Evolutionary conservation across 2,888 invertebrate species (phyloP), one percentile per base, ranked within the genome.

Genomic region (Rotaria magnacalcarata): DNA sequence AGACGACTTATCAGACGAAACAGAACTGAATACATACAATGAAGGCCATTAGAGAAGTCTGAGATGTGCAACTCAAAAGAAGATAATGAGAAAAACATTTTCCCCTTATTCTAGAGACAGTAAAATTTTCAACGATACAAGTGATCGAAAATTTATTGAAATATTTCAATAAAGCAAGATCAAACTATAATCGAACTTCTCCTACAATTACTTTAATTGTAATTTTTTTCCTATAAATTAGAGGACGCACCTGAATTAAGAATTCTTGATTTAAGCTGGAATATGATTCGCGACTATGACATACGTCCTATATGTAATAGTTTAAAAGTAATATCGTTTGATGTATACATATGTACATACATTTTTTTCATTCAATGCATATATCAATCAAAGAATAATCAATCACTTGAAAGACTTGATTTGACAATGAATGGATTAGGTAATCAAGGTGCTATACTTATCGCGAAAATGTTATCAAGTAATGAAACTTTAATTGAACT

Each of bases 201-300:
- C 52, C 0, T 52, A 14, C 16, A 52, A 1, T 52, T 52, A 52
- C 16, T 16, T 52, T 52, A 52, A 52, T 52, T 52, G 16, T 14
- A 14, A 16, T 52, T 52, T 52, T 80, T 43, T 80, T 4, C 2
- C 3, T 80, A 47, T 34, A 7, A 6, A 21, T n/a, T n/a, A 80
- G 80, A 80, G 11, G 80, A 80, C 16, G n/a, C 24, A 80, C 80
- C 80, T 10, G 43, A 43, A 80, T 80, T 80, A 80, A 21, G 47
- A 43, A 47, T 80, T 47, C 47, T 80, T 47, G 47, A 80, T 80
- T 47, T 80, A 80, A 80, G 80, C 21, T 80, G 80, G 80, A 80
- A 80, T n/a, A 80, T n/a, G 80, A 80, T 80, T 47, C n/a, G 47
- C 14, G n/a, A 80, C 11, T 47, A 80, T 80, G 80, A 43, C n/a